Evolutionary conservation across 2,113 vertebrate species (phyloP), one percentile per base, ranked within the genome.

Genomic region (Calidris pygmaea): DNA sequence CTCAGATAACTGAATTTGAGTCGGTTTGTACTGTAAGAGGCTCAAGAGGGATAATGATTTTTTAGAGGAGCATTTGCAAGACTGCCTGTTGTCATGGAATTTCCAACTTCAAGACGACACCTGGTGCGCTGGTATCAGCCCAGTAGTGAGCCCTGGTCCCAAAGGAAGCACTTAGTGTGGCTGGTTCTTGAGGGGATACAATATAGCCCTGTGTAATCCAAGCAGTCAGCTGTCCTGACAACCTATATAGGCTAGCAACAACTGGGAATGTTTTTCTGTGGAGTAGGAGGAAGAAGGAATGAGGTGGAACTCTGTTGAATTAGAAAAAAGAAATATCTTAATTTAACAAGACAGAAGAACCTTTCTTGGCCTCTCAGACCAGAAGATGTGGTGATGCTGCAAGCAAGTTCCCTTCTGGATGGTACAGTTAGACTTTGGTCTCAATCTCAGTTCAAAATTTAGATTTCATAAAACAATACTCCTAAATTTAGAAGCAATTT

Each of bases 181-280:
- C 73, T 90, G 56, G 20, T 65, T 92, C 88, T 78, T 93, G 71
- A 53, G 35, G 60, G 77, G 45, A 59, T 89, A 96, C 95, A 95
- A 80, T 91, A 78, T 27, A 91, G 62, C 77, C 62, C 87, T 87
- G 80, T 96, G 86, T 97, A 96, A 95, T 91, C 67, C 91, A 89
- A 85, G 90, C 67, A 87, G 77, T 80, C 96, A 96, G 95, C 93
- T 97, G 96, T 89, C 81, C 67, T 85, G 91, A 72, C 77, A 94
- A n/a, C 84, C 77, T 92, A 7, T 62, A 62, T 1, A 66, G 53
- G 62, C 91, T 50, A 52, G 92, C 70, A 96, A 87, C 96, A 96
- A 95, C 96, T 97, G 96, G 91, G 94, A 83, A 96, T 95, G 55
- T 67, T 95, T 85, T 85, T 83, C 58, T 89, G 29, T 85, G 84